Evolutionary conservation across 2,113 vertebrate species (phyloP).

Genomic region (Xenus cinereus): DNA sequence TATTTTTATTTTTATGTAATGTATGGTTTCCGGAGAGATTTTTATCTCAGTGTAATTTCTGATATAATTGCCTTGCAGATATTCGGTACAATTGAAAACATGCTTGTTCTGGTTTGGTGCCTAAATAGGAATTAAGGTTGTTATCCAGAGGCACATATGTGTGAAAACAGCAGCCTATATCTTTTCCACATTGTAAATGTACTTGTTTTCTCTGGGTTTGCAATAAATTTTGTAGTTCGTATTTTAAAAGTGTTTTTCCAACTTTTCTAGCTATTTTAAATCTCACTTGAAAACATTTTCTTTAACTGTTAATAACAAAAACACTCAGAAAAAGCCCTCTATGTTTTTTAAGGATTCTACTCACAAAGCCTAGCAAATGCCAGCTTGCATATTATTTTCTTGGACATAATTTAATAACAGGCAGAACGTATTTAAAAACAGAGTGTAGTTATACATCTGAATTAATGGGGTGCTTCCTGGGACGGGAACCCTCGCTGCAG

Average conservation of each 20-base stretch:
- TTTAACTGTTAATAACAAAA: background rate
- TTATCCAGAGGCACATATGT: background rate
- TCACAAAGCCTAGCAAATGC: background rate
- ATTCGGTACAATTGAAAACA: background rate
- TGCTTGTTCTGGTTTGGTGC: background rate
- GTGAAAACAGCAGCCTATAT: slow-evolving; percentile 3
- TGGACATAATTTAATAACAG: background rate
- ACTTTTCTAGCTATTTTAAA: background rate
- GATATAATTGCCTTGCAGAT: background rate
- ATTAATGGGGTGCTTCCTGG: background rate
- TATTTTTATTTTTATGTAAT: background rate
- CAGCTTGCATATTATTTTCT: background rate
- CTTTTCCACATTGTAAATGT: slow-evolving; percentile 25
- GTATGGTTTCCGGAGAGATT: background rate
- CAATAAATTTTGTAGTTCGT: slow-evolving; percentile 2
- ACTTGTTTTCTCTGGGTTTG: slow-evolving; percentile 5
- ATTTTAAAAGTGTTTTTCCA: background rate
- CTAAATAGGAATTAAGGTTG: background rate
- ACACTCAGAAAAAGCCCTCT: background rate
- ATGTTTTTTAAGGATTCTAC: background rate
- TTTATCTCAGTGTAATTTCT: background rate
- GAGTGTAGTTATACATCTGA: background rate
- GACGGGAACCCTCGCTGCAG: background rate
- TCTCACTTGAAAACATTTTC: background rate
- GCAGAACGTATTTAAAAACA: background rate